Percentiles rank a stretch among this genome's conserved stretches.
These are phyloP conservation scores for Bugulina stolonifera DNA, from an alignment of 2,888 invertebrate species.

Conservation along the genomic window DNA sequence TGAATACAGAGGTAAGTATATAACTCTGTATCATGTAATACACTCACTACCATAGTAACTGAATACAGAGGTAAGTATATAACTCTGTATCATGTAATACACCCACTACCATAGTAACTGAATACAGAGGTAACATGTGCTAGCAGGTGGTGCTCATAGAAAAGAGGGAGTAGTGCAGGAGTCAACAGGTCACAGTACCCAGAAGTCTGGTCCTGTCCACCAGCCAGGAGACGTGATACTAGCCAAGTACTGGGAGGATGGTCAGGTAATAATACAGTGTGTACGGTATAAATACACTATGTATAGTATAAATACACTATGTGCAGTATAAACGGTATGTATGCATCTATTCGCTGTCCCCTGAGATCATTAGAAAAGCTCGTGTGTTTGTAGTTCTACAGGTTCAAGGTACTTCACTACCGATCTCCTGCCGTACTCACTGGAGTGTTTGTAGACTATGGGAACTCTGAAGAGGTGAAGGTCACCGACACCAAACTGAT, in stretches of 20 bases:
- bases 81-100: too few relatives aligned
- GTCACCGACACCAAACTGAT: background rate
- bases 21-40: too few relatives aligned
- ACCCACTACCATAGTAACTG: too few relatives aligned
- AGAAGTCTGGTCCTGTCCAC: background rate
- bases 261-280: too few relatives aligned
- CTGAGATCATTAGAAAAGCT: too few relatives aligned
- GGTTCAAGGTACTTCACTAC: background rate
- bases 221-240: background rate
- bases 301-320: too few relatives aligned
- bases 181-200: background rate
- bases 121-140: background rate
- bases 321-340: too few relatives aligned
- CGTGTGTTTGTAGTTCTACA: constrained; percentile 15
- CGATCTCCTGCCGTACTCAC: background rate
- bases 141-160: background rate
- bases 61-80: too few relatives aligned
- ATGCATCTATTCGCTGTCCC: too few relatives aligned
- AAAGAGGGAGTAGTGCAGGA: background rate
- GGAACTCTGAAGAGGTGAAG: constrained; percentile 12
- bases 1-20: too few relatives aligned
- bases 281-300: too few relatives aligned
- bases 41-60: too few relatives aligned
- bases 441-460: constrained; percentile 11
- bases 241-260: constrained; percentile 19